Base-by-base conservation (phyloP, 2,113 vertebrate genomes). In the Ptychochromis oligacanthus region DNA sequence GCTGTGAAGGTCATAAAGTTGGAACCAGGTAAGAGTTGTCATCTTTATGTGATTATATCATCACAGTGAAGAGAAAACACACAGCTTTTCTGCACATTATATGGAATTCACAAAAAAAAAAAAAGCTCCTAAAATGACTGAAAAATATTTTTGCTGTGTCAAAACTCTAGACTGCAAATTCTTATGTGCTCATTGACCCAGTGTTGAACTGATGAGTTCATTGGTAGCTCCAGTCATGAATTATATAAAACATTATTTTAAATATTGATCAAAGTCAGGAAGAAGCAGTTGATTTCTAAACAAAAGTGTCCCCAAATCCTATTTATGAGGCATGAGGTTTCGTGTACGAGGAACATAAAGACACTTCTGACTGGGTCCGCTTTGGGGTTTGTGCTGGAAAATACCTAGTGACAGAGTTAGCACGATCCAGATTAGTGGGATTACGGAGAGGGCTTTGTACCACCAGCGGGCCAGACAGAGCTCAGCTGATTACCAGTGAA, bases 1-100 rank as follows among this genome's bases (percentile, higher is more conserved):
- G 98, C 98, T 87, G 97, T 99, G 84, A 99, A 99, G 96, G 98
- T 99, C 89, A 99, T 99, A 89, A 99, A 99, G 91, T 93, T 99
- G 95, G 98, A 99, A 91, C 97, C 97, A 93, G 98, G 98, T 99
- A 96, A 96, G 97, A 96, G 7, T 3, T 14, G 17, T 28, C 8
- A 5, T 38, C 14, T 64, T 55, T 76, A 8, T 54, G n/a, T 81
- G 13, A 55, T 76, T 82, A 60, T 77, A 64, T 80, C 40, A 60
- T 80, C 5, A 26, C 9, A 40, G 1, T 70, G n/a, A 58, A 61
- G 38, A 31, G 18, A 72, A 54, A 31, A 72, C 46, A 14, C 10
- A 20, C 17, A 54, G 46, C 26, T 34, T 72, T 54, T 7, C 20
- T 34, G 43, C 10, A 52, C 20, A 28, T 72, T 52, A 70, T 5